phyloP scores from a whole-genome alignment of 2,888 invertebrate genomes.

The Drosophila colorata region DNA sequence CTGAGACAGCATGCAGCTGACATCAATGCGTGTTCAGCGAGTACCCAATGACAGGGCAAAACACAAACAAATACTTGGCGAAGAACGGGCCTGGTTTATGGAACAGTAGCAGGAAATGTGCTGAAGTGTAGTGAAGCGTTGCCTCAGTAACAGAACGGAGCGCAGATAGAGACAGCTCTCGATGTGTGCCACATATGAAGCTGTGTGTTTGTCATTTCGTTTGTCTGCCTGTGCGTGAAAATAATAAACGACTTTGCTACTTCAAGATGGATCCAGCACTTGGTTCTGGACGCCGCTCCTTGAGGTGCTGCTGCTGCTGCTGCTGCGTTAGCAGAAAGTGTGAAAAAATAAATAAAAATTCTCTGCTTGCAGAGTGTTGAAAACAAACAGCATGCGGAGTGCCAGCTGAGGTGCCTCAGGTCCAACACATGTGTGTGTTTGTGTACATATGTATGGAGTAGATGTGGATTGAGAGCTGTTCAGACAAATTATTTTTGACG shows the following conservation, averaged over 20 bases:
- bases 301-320: no score
- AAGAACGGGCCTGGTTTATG: slow-evolving; percentile 10
- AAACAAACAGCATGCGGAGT: slow-evolving; percentile 63
- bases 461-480: slow-evolving; percentile 52
- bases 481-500: slow-evolving; percentile 72
- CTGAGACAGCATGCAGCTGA: slow-evolving; percentile 65
- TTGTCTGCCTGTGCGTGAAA: slow-evolving; percentile 59
- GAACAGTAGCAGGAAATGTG: slow-evolving; percentile 13
- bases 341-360: slow-evolving; percentile 76
- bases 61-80: slow-evolving; percentile 34
- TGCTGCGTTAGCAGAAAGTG: slow-evolving; percentile 68
- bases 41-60: slow-evolving; percentile 37
- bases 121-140: slow-evolving; percentile 43
- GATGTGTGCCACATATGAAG: slow-evolving; percentile 13
- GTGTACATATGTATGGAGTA: not conserved
- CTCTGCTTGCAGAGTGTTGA: slow-evolving; percentile 57
- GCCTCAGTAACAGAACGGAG: slow-evolving; percentile 25
- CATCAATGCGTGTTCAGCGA: slow-evolving; percentile 59
- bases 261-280: slow-evolving; percentile 33
- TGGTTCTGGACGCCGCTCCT: slow-evolving; percentile 1
- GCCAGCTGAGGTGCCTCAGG: slow-evolving; percentile 55
- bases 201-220: slow-evolving; percentile 31
- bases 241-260: slow-evolving; percentile 78
- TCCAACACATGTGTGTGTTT: slow-evolving; percentile 23
- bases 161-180: slow-evolving; percentile 3